Evolutionary conservation across 2,797 vertebrate genomes (phyloP), one percentile per base, ranked within the genome.

Genomic region (Argya squamiceps): DNA sequence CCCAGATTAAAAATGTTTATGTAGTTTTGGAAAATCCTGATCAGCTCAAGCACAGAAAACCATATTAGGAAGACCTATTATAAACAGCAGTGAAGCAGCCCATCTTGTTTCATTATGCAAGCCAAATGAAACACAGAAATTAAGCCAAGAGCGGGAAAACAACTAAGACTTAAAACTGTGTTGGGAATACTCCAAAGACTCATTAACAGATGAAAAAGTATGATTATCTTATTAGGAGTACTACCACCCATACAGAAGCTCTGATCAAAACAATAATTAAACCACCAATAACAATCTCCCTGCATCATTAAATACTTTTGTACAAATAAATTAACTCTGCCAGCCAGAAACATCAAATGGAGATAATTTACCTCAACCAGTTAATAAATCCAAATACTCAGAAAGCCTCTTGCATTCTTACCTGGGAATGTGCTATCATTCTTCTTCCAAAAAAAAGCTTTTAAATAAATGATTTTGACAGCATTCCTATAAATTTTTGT

Each of bases 181-280:
- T 67, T 94, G 92, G 89, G 95, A 96, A 96, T 96, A 94, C 94
- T 94, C 95, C 95, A 91, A 96, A 94, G 94, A 84, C 94, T 96
- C 95, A 96, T 97, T 97, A 96, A 84, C 80, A 94, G 94, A 96
- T 96, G 95, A 96, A 94, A 94, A 97, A 95, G 91, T 95, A 93
- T 96, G 85, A 96, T 97, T 97, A 96, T 96, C 94, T 95, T 97
- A 92, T 96, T 96, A 96, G 89, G 85, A 88, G 77, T 93, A 94
- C 89, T 90, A 95, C 94, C 92, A 96, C 74, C 92, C 94, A 95
- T 94, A 95, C 80, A 93, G 94, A 92, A 92, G 69, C 94, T 95
- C 88, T 84, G 94, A 96, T 94, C 91, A 95, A 96, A 97, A 97
- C 91, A 97, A 96, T 97, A 96, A 96, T 96, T 97, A 96, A 96